Percentiles rank a stretch among this genome's conserved stretches.
Evolutionary conservation across 2,113 vertebrate species (phyloP).

Genomic region (Bufo gargarizans): DNA sequence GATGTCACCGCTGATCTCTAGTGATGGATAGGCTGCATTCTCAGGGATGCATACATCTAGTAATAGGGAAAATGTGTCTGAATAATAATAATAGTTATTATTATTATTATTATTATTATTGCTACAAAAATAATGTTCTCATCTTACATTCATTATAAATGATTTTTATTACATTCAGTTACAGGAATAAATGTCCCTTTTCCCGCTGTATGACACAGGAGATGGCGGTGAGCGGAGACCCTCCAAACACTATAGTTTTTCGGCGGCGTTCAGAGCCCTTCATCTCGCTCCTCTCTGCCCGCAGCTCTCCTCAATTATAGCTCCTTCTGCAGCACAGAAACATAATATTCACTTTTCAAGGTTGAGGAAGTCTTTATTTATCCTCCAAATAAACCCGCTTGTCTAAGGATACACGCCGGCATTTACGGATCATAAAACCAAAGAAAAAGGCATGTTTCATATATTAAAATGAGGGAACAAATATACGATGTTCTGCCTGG

Average conservation of each 20-base stretch:
- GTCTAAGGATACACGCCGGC: not conserved
- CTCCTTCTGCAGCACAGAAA: slow-evolving; percentile 23
- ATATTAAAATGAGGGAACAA: not conserved
- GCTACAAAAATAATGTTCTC: too few relatives aligned
- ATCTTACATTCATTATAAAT: too few relatives aligned
- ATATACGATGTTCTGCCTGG: not conserved
- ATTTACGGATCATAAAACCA: not conserved
- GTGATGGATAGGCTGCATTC: not conserved
- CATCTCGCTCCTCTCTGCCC: not conserved
- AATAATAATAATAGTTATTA: too few relatives aligned
- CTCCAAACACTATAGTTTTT: not conserved
- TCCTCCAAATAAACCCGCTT: not conserved
- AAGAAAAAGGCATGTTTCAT: not conserved
- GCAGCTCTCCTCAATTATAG: slow-evolving; percentile 36
- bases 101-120: too few relatives aligned
- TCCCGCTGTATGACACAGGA: not conserved
- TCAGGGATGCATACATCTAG: not conserved
- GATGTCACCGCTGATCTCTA: too few relatives aligned
- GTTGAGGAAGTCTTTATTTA: slow-evolving; percentile 42
- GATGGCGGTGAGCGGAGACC: not conserved
- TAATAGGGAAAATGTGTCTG: too few relatives aligned
- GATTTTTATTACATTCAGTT: too few relatives aligned
- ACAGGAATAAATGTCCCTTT: too few relatives aligned
- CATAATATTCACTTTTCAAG: slow-evolving; percentile 51
- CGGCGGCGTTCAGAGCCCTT: not conserved